Conservation (phyloP, 2,797 vertebrate species). For the Orientallactaga sibirica region DNA sequence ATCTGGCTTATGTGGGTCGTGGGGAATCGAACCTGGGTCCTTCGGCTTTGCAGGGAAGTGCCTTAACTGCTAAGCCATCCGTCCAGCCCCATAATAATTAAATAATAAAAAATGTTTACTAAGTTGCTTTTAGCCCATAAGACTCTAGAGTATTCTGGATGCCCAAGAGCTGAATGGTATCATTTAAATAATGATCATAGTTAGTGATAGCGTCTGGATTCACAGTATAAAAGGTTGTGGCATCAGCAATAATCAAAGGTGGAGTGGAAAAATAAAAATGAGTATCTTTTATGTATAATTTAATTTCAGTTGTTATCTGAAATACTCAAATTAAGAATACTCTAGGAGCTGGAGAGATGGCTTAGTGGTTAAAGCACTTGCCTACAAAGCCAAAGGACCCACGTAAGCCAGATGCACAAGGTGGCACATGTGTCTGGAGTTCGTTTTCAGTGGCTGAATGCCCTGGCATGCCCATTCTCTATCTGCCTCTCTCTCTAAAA, state of each 20-base stretch:
- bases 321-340: background rate
- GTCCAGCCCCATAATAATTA: background rate
- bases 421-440: too few relatives aligned
- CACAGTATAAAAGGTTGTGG: background rate
- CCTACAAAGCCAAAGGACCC: too few relatives aligned
- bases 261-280: background rate
- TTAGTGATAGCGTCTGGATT: background rate
- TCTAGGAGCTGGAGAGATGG: background rate
- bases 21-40: too few relatives aligned
- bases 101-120: background rate
- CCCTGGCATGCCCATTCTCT: too few relatives aligned
- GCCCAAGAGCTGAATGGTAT: background rate
- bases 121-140: background rate
- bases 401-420: too few relatives aligned
- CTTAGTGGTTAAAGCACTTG: too few relatives aligned
- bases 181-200: background rate
- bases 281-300: background rate
- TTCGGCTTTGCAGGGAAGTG: too few relatives aligned
- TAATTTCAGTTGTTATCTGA: background rate
- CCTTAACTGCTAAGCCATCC: too few relatives aligned
- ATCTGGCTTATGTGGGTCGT: too few relatives aligned
- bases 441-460: too few relatives aligned
- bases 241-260: background rate
- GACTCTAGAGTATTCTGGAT: background rate
- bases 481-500: too few relatives aligned